Evolutionary conservation across 1,140 invertebrate species (phyloP).

Genomic region (Polypedilum pembai): DNA sequence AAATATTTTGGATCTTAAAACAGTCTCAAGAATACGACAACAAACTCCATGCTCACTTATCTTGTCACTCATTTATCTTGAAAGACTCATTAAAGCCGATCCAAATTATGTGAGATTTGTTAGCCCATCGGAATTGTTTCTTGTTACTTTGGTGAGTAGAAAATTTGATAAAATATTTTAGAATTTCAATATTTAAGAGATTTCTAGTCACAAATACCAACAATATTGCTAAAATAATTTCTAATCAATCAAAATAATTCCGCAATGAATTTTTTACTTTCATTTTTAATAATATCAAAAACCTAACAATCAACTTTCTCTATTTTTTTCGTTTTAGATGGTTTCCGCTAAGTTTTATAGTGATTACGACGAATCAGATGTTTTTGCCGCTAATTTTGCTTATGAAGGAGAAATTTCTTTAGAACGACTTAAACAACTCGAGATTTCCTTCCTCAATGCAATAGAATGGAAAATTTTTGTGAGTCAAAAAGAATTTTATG

Average conservation of each 20-base stretch:
- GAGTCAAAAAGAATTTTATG: background rate
- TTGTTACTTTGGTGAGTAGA: background rate
- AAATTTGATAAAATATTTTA: too few relatives aligned
- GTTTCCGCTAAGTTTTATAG: conserved; percentile 18
- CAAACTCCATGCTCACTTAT: background rate
- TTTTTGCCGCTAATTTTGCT: background rate
- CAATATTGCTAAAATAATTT: too few relatives aligned
- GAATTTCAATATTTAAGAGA: too few relatives aligned
- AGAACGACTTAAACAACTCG: conserved; percentile 3
- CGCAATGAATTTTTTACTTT: too few relatives aligned
- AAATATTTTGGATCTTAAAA: conserved; percentile 7
- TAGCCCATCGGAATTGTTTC: conserved; percentile 8
- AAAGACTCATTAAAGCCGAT: background rate
- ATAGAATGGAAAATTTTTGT: conserved; percentile 24
- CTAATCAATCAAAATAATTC: too few relatives aligned
- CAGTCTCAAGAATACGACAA: background rate
- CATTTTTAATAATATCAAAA: too few relatives aligned
- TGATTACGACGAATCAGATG: background rate
- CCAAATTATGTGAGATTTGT: background rate
- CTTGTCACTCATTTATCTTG: background rate
- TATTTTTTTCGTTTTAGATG: background rate
- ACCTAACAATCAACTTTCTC: background rate
- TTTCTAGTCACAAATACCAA: too few relatives aligned
- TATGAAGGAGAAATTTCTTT: background rate
- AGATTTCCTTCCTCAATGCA: conserved; percentile 16